Conservation (phyloP, 2,888 invertebrate genomes). For the Euclidia mi region DNA sequence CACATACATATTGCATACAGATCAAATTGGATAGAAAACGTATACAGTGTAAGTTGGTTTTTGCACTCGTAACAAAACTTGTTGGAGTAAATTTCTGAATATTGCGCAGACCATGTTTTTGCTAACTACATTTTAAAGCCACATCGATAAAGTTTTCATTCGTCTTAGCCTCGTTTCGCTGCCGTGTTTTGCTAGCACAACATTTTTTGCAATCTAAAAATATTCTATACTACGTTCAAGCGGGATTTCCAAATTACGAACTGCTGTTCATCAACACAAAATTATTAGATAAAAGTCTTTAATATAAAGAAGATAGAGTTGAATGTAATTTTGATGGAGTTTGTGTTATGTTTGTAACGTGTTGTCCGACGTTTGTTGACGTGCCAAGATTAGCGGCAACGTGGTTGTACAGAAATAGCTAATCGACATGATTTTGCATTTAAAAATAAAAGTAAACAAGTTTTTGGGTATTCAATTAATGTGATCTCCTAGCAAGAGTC, state of each 20-base stretch:
- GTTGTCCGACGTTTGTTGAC: slow-evolving; percentile 50
- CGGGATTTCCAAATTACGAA: slow-evolving; percentile 9
- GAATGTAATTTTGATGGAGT: slow-evolving; percentile 8
- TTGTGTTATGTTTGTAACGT: slow-evolving; percentile 17
- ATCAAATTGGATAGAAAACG: no score
- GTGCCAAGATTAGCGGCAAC: slow-evolving; percentile 58
- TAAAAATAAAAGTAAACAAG: slow-evolving; percentile 57
- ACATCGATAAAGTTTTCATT: slow-evolving; percentile 22
- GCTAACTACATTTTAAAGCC: slow-evolving; percentile 29
- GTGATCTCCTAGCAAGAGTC: slow-evolving; percentile 20
- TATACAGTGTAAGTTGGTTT: no score
- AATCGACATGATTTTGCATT: slow-evolving; percentile 54
- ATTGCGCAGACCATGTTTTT: not conserved
- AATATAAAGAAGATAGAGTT: slow-evolving; percentile 11
- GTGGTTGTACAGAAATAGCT: slow-evolving; percentile 59
- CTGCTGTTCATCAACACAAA: not conserved
- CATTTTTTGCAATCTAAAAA: slow-evolving; percentile 40
- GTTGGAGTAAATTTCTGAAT: no score
- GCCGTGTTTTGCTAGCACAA: slow-evolving; percentile 24
- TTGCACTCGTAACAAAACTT: no score
- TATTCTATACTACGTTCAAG: slow-evolving; percentile 25
- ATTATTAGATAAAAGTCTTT: slow-evolving; percentile 15
- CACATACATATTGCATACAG: no score
- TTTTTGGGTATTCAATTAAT: slow-evolving; percentile 28
- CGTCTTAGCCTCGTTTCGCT: slow-evolving; percentile 14